Base-by-base conservation (phyloP, 2,888 invertebrate species). In the Graphium colonna region DNA sequence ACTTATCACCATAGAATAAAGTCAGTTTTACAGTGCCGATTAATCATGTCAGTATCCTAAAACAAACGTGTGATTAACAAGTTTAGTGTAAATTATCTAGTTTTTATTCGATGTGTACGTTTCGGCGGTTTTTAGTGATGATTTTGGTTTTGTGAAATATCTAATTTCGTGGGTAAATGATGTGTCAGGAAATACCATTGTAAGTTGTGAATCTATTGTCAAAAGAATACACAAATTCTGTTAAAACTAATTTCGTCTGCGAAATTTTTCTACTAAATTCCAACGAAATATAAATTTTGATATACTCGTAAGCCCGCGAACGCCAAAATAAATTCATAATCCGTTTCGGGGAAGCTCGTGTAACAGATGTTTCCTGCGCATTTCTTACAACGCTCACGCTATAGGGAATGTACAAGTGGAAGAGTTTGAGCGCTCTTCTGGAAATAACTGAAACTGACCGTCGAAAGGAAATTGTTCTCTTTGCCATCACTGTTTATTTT, bases 321-420 rank as follows among this genome's bases (percentile, higher is more conserved):
- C 52, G 58, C 57, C 47, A 63, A 61, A 60, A 62, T 63, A 52
- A 56, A 60, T 61, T 60, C 57, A 52, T 61, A 52, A 62, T 64
- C 52, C 42, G 53, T 51, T 57, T 56, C 55, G 60, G 53, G 61
- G 65, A 63, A 67, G 59, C 50, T 57, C 60, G 61, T 68, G 65
- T 68, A 74, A 68, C 75, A 73, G 64, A 75, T 75, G 72, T 74
- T 76, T 71, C 69, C 70, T 71, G 64, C 71, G 67, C 59, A 68
- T 65, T 69, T 66, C 67, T 63, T 65, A 62, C 64, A 63, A 65
- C 61, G 68, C 65, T 66, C 12, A n/a, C n/a, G 9, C 65, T 68
- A 62, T 66, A 63, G 62, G 67, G 60, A 64, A 13, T 12, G 3
- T 9, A 17, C 45, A 16, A 65, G 61, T 64, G 67, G 62, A 59